Evolutionary conservation across 2,888 invertebrate genomes (phyloP), one percentile per base, ranked within the genome.

Genomic region (Ypsolopha scabrella): DNA sequence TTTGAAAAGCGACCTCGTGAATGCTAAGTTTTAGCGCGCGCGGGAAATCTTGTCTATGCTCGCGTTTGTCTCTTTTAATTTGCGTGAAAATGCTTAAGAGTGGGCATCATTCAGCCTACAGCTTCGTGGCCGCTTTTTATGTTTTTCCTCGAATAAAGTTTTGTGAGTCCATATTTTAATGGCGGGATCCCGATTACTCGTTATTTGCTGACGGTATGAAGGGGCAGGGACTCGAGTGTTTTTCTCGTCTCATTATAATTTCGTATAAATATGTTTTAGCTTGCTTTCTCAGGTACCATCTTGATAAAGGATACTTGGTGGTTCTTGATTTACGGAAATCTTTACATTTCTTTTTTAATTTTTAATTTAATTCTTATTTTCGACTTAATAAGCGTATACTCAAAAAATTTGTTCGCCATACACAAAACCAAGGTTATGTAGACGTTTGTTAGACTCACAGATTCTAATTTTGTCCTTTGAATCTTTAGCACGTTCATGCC

Each of bases 51-150:
- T 71, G 70, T 76, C 72, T 81, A 73, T 77, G 72, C 67, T 58
- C 70, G 61, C 72, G 70, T 79, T 77, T 79, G 77, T 76, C 75
- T 81, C 79, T 85, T 83, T 86, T 83, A 83, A 85, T 86, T 85
- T 82, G 80, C 77, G 81, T 80, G 70, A 82, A 85, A 83, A 81
- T 81, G 80, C 73, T 75, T 75, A 70, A 67, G 72, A 75, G 77
- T 71, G 66, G 74, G 76, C 69, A 66, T 60, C 62, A 70, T 76
- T 71, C 71, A 72, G 64, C 36, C 13, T 13, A 24, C 47, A 13
- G 58, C 58, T 8, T 56, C 60, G 58, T 59, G 67, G 67, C 65
- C 67, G 71, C 69, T 71, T 78, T 80, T 75, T 73, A 77, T 67
- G 60, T 58, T 60, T 67, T 49, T 63, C 60, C 62, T 63, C 64